phyloP scores from a whole-genome alignment of 2,888 invertebrate genomes.

The Pseudococcus jackbeardsleyi region DNA sequence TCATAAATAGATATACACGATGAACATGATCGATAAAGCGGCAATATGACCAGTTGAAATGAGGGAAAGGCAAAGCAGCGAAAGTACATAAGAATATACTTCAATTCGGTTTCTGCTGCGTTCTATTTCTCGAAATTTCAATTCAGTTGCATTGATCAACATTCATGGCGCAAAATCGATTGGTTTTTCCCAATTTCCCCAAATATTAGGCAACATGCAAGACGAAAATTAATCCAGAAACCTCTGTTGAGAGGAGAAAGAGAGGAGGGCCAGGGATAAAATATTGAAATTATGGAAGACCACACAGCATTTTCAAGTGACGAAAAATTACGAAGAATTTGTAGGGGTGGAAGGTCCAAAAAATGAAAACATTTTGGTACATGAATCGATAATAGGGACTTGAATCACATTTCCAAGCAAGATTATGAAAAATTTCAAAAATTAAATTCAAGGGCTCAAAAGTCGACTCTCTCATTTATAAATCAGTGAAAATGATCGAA shows the following conservation, averaged over 20 bases:
- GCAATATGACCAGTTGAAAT: conserved; percentile 17
- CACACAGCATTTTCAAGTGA: no score
- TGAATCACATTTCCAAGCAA: no score
- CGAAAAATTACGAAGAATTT: no score
- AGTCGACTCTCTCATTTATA: no score
- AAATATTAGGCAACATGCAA: background rate
- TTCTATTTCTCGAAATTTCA: background rate
- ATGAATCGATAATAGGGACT: no score
- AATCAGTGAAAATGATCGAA: no score
- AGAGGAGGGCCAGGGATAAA: background rate
- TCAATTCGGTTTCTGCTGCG: background rate
- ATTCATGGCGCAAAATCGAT: background rate
- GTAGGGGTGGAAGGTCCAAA: no score
- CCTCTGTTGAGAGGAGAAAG: background rate
- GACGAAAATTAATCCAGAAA: background rate
- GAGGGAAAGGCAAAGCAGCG: conserved; percentile 4
- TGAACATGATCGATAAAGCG: conserved; percentile 49
- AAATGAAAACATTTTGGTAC: no score
- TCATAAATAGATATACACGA: conserved; percentile 28
- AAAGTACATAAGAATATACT: background rate
- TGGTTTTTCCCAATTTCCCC: background rate
- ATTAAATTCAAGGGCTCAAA: no score
- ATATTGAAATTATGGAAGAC: no score
- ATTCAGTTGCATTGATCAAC: background rate
- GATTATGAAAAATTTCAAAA: no score